Base-by-base conservation (phyloP, 1,140 invertebrate genomes). In the Neodiprion fabricii region DNA sequence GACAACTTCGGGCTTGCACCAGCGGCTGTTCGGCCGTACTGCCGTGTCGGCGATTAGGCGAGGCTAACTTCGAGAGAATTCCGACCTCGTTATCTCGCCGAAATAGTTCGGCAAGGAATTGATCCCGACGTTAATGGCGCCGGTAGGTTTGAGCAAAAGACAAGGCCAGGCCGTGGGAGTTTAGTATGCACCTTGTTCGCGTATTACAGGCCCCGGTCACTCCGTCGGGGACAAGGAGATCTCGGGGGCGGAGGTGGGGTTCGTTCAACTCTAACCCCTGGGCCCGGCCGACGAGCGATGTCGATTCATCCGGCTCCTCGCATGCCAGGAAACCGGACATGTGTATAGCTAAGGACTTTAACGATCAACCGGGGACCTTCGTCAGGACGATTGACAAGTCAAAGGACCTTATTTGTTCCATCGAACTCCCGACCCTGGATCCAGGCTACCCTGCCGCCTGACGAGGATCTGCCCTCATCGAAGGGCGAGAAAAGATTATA, bases 321-420 rank as follows among this genome's bases (percentile, higher is more conserved):
- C 28, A 40, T 40, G 11, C 53, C n/a, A 61, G 53, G 53, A 61
- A 17, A 61, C 53, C 53, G 53, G 53, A 61, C 53, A 9, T 61
- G 53, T 17, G 53, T 61, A 61, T 61, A 17, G 11, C 53, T 61
- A 74, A 65, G 69, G 61, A 53, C 48, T 74, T 70, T 79, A 78
- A 76, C 73, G 71, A 78, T 17, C 53, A 61, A 14, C n/a, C 53
- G 21, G 47, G 67, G n/a, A 76, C 67, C 71, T 74, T 78, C 50
- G 61, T 79, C 78, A 76, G 48, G 48, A 49, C 10, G 28, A 74
- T 61, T 48, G 78, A 79, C 76, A 76, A 67, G 17, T 72, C 9
- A 28, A 69, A 70, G 72, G 67, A 70, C 11, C 72, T 77, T 75
- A 79, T 79, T 79, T 77, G 69, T 72, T 69, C 49, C 48, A 11